Conservation (phyloP, 2,113 vertebrate genomes). For the Oreochromis tanganicae region DNA sequence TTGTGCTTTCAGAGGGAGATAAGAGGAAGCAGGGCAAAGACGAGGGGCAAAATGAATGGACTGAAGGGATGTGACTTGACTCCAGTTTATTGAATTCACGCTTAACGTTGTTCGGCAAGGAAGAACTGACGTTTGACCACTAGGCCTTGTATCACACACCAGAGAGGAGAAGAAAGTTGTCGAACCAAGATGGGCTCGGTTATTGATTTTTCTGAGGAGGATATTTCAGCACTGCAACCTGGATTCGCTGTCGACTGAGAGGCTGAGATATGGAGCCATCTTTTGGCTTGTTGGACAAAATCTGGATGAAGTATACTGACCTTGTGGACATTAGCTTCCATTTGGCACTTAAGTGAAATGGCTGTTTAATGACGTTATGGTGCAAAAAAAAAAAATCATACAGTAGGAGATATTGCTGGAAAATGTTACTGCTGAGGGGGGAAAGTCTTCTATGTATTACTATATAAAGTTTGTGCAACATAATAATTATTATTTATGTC, state of each 20-base stretch:
- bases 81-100: conserved; percentile 2
- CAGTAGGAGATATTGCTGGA: neutral
- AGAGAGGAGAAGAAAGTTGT: neutral
- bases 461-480: neutral
- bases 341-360: neutral
- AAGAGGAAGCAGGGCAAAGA: neutral
- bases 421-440: too few species aligned
- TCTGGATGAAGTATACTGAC: neutral
- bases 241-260: neutral
- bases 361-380: neutral
- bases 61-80: neutral
- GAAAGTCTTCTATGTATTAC: too few species aligned
- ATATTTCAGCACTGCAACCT: neutral
- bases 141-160: neutral
- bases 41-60: neutral
- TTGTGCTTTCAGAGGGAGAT: neutral
- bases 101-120: neutral
- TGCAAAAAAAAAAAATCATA: neutral
- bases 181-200: neutral
- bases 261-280: neutral
- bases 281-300: neutral
- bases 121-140: conserved; percentile 13
- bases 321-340: neutral
- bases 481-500: neutral
- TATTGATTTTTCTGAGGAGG: conserved; percentile 15